Evolutionary conservation across 2,113 vertebrate species (phyloP).

Genomic region (Notechis scutatus): DNA sequence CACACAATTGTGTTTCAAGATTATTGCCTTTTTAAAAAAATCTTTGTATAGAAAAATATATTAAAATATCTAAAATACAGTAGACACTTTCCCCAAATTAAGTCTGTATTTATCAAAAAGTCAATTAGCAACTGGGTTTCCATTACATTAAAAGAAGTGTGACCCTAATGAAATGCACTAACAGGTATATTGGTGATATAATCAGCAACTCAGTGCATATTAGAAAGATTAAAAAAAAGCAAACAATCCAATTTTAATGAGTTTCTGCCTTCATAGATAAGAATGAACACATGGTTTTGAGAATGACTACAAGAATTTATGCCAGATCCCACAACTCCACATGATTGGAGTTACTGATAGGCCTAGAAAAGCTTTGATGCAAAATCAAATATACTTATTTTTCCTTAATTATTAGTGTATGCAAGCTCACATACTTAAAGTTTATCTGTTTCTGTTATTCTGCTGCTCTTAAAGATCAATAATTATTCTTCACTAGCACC

Average conservation of each 20-base stretch:
- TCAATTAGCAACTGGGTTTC: conserved; percentile 40
- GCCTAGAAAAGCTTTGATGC: background rate
- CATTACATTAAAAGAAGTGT: conserved; percentile 56
- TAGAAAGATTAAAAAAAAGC: conserved; percentile 39
- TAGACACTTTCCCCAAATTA: conserved; percentile 20
- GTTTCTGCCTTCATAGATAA: conserved; percentile 6
- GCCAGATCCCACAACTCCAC: background rate
- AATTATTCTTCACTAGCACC: background rate
- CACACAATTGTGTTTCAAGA: background rate
- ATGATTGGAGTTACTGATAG: background rate
- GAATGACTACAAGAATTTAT: conserved; percentile 20
- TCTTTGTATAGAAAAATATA: background rate
- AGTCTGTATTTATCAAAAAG: conserved; percentile 15
- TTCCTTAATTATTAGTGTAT: background rate
- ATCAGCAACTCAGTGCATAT: conserved; percentile 45
- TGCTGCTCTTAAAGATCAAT: too few relatives aligned
- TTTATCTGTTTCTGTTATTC: background rate
- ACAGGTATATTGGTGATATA: conserved; percentile 31
- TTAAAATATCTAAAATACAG: conserved; percentile 22
- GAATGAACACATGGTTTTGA: conserved; percentile 20
- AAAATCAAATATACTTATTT: background rate
- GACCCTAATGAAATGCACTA: conserved; percentile 57
- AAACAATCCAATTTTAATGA: conserved; percentile 19
- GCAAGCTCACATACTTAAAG: background rate
- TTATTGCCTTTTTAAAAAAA: background rate